Evolutionary conservation across 2,888 invertebrate species (phyloP), one percentile per base, ranked within the genome.

Genomic region (Diachrysia chrysitis): DNA sequence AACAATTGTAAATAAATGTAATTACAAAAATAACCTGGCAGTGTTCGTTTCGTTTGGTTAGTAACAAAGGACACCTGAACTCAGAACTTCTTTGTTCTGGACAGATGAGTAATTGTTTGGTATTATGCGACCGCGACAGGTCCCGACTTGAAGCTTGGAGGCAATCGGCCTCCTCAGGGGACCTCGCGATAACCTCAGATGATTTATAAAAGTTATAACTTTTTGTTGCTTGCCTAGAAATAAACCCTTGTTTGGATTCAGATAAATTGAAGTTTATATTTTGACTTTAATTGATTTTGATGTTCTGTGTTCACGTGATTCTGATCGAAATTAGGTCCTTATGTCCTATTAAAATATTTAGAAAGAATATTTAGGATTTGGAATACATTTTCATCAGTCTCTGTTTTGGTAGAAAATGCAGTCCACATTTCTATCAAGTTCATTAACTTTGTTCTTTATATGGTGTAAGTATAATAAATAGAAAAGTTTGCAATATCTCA

Each of bases 111-210:
- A 79, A 83, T 82, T 78, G 86, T 87, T 86, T 84, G 83, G 73
- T 58, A 82, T 77, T 83, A 86, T 78, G 85, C 84, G 83, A 65
- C 79, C 83, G 81, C 86, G 90, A 93, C 93, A 93, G 86, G 93
- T 94, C 91, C 86, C 88, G 87, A 93, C 93, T 85, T 92, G 93
- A 84, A 85, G 80, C 87, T 80, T 76, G 71, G 82, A 87, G 87
- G 86, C 86, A 82, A 87, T 88, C 83, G 89, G 85, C 89, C 90
- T 89, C 85, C 77, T 79, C 76, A 80, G 76, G 79, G 78, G 86
- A 87, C 89, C 84, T 83, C 80, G 77, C 85, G 92, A 92, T 93
- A 93, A 92, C 92, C 90, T 90, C 84, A 63, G 57, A 74, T 76
- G 73, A 76, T 80, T 71, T 81, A 78, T 78, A 76, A 81, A 82